Evolutionary conservation across 2,113 vertebrate species (phyloP), one percentile per base, ranked within the genome.

Genomic region (Phasianus colchicus): DNA sequence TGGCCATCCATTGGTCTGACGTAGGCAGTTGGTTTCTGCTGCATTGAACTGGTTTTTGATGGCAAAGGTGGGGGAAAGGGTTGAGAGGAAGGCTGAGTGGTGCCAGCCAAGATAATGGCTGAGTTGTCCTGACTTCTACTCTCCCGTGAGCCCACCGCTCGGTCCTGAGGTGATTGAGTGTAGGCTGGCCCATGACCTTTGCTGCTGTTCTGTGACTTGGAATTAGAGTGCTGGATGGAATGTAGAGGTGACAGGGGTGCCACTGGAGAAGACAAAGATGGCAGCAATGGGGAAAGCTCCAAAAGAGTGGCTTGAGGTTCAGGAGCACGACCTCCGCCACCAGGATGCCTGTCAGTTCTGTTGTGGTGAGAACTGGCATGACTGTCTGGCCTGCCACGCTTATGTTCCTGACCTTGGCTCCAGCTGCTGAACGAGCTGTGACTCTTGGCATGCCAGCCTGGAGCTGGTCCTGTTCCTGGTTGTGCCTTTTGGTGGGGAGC

Each of bases 1-100:
- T 98, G 99, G 61, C 98, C 99, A 38, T 99, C 99, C 99, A 99
- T 99, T 79, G 99, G 99, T 73, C 99, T 98, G 58, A 99, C 99
- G 4, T 99, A 99, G 6, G 99, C 99, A 2, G 99, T 99, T 66
- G 99, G 99, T 96, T 99, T 99, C 95, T 98, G 98, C 82, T 98
- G 98, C 98, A 99, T 98, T 34, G 97, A 96, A 70, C 95, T 97
- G 45, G 96, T 97, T 97, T 99, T 99, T 17, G 98, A 98, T n/a
- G 98, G 97, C 77, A 99, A 97, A 30, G 97, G 73, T 3, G 98
- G 97, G 32, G 98, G 98, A 19, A 99, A 99, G 13, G 97, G 97
- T 96, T 99, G 99, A 60, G 98, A 97, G 32, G 98, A 97, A 54
- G 98, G 97, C 29, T 97, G 88, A n/a, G 93, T 89, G 16, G 96